Conservation (phyloP, 2,797 vertebrate species). For the Anabacerthia variegaticeps region DNA sequence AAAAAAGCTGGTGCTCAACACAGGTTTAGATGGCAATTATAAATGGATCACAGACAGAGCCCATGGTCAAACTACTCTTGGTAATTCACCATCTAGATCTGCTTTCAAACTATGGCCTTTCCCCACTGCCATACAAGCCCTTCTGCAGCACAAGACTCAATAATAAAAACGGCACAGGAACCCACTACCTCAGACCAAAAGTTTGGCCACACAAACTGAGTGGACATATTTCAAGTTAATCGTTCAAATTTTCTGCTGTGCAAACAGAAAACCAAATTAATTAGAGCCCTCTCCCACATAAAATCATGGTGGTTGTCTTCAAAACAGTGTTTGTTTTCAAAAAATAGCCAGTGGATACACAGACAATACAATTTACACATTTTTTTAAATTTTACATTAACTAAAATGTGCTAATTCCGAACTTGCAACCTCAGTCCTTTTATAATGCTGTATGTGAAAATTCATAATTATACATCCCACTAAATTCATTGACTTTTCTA, state of each 20-base stretch:
- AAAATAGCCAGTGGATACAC: rapidly evolving
- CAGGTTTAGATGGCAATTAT: neutral
- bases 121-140: neutral
- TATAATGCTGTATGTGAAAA: neutral
- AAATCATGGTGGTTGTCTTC: neutral
- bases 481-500: neutral
- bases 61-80: neutral
- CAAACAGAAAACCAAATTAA: neutral
- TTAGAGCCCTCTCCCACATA: neutral
- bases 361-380: neutral
- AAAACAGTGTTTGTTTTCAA: neutral
- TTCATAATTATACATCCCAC: neutral
- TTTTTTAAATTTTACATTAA: neutral
- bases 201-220: neutral
- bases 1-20: neutral
- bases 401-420: neutral
- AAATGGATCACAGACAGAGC: neutral
- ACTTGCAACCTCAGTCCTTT: neutral
- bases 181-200: neutral
- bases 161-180: neutral
- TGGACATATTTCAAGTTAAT: neutral
- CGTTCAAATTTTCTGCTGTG: neutral
- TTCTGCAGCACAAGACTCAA: neutral
- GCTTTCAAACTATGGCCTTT: neutral
- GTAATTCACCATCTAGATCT: neutral